Conservation (phyloP, 92 coral and sea anemone genomes). For the Palythoa grandiflora region DNA sequence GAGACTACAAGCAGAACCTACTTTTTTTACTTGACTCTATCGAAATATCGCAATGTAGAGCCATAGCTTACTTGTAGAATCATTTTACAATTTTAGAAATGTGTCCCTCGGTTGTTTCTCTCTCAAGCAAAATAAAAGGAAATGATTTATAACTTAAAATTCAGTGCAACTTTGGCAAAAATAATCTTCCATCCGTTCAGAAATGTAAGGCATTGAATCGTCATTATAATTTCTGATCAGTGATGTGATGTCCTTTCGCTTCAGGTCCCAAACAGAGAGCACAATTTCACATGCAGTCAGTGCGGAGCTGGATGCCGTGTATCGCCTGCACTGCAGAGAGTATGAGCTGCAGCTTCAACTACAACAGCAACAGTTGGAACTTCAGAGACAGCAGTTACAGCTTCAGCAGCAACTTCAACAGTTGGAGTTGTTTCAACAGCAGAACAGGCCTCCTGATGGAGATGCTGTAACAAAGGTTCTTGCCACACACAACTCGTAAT, state of each 20-base stretch:
- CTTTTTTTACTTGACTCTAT: no score
- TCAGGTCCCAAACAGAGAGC: slow-evolving; percentile 80
- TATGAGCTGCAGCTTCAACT: slow-evolving; percentile 89
- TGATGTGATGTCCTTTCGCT: neutral
- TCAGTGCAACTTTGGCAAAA: no score
- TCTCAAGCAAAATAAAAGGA: no score
- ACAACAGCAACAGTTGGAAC: slow-evolving; percentile 90
- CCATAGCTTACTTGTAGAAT: no score
- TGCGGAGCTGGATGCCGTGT: slow-evolving; percentile 87
- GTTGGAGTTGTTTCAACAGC: slow-evolving; percentile 78
- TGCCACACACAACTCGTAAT: neutral
- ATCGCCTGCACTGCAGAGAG: slow-evolving; percentile 86
- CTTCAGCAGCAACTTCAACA: slow-evolving; percentile 96
- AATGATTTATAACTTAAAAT: no score
- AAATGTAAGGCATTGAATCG: no score
- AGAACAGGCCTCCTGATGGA: slow-evolving; percentile 48
- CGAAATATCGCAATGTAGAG: no score
- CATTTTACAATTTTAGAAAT: no score
- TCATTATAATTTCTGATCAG: neutral
- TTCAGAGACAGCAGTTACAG: slow-evolving; percentile 91
- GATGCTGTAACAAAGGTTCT: slow-evolving; percentile 5
- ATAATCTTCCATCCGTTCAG: no score
- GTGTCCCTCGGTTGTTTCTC: no score
- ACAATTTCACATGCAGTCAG: slow-evolving; percentile 76
- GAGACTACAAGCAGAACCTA: no score